Conservation (phyloP, 2,888 invertebrate genomes). For the Watsonalla binaria region DNA sequence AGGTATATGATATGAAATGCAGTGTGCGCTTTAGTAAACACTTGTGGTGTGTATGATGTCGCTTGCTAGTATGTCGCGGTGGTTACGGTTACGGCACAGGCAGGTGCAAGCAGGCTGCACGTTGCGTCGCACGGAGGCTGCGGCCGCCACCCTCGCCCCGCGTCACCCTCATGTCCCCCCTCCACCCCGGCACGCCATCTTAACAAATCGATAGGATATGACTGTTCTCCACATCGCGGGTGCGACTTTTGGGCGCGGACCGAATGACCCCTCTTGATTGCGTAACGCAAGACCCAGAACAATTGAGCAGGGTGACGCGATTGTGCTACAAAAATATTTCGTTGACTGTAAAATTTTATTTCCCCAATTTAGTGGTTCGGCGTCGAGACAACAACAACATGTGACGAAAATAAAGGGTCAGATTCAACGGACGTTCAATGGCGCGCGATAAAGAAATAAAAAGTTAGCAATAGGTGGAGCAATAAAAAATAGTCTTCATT, state of each 20-base stretch:
- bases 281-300: constrained; percentile 51
- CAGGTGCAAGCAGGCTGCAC: constrained; percentile 74
- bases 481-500: no score
- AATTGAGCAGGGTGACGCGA: constrained; percentile 29
- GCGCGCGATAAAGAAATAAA: no score
- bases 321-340: not conserved
- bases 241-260: constrained; percentile 75
- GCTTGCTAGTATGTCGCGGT: constrained; percentile 54
- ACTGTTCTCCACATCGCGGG: constrained; percentile 77
- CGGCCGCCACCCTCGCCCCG: constrained; percentile 50
- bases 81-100: constrained; percentile 49
- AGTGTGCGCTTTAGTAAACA: constrained; percentile 17
- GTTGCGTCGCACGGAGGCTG: constrained; percentile 69
- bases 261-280: constrained; percentile 70
- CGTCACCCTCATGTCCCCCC: constrained; percentile 45
- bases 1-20: not conserved
- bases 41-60: constrained; percentile 25
- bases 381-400: not conserved
- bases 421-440: no score
- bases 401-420: not conserved
- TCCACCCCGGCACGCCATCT: constrained; percentile 71
- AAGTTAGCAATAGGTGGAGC: no score
- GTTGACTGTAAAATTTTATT: not conserved
- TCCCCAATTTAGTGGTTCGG: not conserved
- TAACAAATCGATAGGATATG: constrained; percentile 81